phyloP scores from a whole-genome alignment of 2,113 vertebrate genomes.

The Sialia sialis region DNA sequence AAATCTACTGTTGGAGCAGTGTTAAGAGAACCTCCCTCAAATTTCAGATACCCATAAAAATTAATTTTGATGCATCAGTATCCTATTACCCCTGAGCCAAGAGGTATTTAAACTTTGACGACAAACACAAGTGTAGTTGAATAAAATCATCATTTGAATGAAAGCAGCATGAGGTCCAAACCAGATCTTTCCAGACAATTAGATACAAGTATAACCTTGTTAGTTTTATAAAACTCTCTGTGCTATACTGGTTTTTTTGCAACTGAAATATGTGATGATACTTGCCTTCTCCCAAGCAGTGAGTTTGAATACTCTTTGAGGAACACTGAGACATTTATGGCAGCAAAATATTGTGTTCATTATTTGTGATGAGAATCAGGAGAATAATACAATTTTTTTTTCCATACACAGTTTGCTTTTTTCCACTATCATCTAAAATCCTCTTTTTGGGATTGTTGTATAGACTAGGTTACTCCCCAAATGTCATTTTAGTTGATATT shows the following conservation, averaged over 20 bases:
- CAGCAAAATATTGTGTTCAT: not conserved
- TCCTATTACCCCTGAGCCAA: not conserved
- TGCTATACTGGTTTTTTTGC: not conserved
- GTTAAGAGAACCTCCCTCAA: not conserved
- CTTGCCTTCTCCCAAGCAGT: not conserved
- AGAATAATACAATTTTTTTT: not conserved
- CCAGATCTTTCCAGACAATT: not conserved
- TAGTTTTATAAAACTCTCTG: not conserved
- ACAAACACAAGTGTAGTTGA: not conserved
- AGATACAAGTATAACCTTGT: not conserved
- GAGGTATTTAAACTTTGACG: not conserved
- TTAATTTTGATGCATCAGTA: not conserved
- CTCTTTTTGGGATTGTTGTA: not conserved
- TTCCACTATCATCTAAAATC: not conserved
- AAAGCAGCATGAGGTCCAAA: not conserved
- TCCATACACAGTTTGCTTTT: not conserved
- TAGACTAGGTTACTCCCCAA: not conserved
- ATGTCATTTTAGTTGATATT: not conserved
- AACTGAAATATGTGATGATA: not conserved
- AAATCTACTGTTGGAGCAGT: not conserved
- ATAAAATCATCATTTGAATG: not conserved
- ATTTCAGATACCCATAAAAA: not conserved
- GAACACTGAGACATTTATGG: not conserved
- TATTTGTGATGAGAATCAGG: not conserved
- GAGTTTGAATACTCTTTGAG: not conserved